Evolutionary conservation across 2,113 vertebrate species (phyloP), one percentile per base, ranked within the genome.

Genomic region (Nymphicus hollandicus): DNA sequence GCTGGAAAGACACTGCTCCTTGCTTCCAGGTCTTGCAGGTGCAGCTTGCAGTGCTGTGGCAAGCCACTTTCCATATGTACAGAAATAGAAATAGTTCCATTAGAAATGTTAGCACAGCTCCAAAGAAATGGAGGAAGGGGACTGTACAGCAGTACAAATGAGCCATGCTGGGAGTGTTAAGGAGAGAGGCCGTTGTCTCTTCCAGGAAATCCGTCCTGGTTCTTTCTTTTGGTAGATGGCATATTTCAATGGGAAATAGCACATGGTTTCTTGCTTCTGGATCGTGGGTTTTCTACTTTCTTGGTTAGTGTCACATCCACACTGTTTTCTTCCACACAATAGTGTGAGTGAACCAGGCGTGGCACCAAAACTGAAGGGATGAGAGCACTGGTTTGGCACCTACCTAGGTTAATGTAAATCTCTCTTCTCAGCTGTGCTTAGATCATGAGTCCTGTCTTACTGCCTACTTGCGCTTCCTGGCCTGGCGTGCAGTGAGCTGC

Each of bases 61-160:
- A 18, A 81, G 43, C 1, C 52, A 71, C 35, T 31, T 58, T 79
- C 18, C 12, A 20, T 20, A 5, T 7, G 0, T 33, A 16, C n/a
- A 66, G 65, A 55, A 90, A 63, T 20, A 56, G 79, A 81, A 83
- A 44, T 7, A 25, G 63, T 50, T 81, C 82, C 17, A 14, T 18
- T 44, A 52, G 22, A 31, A 86, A 78, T 41, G 83, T 72, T 83
- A 77, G 35, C 49, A 56, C 31, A 91, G 76, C 68, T 92, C 79
- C 44, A 47, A 35, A 76, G 39, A 35, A 7, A 1, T 19, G 52
- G 9, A 55, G 55, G 63, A 31, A 52, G 61, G 37, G 25, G 11
- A 19, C 28, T 65, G 17, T 6, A 2, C 19, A 10, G 9, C 9
- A 4, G 20, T 3, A 52, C 7, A 56, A 24, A 14, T 0, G 14